Evolutionary conservation across 2,797 vertebrate species (phyloP).

Genomic region (Acipenser oxyrinchus): DNA sequence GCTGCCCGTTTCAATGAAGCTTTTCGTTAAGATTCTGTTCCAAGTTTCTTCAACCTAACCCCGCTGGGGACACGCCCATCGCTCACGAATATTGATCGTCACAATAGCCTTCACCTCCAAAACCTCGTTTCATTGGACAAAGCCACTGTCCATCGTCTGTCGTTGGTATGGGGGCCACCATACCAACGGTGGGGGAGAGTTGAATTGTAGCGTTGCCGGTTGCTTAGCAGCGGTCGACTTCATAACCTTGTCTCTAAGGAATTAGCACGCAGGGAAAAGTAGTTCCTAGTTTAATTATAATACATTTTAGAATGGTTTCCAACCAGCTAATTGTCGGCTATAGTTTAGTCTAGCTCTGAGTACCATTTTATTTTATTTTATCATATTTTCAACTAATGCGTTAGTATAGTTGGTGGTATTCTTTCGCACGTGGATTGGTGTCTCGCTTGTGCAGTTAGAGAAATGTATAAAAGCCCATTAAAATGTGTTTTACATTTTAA

Average conservation of each 20-base stretch:
- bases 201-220: slow-evolving; percentile 28
- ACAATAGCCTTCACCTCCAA: neutral
- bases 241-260: neutral
- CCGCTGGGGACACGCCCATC: slow-evolving; percentile 17
- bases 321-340: no score
- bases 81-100: slow-evolving; percentile 17
- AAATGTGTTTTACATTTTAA: no score
- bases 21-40: slow-evolving; percentile 19
- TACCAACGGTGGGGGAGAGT: neutral
- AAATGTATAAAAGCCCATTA: no score
- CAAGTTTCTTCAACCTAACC: slow-evolving; percentile 16
- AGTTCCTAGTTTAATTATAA: no score
- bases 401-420: no score
- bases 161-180: neutral
- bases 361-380: no score
- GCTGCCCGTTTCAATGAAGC: slow-evolving; percentile 12
- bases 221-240: slow-evolving; percentile 22
- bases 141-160: slow-evolving; percentile 8
- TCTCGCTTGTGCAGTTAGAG: no score
- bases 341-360: no score
- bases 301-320: no score
- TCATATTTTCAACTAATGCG: no score
- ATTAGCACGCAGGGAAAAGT: no score
- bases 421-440: no score
- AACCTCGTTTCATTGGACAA: slow-evolving; percentile 19